A percentile compares a stretch with the other conserved stretches of the same genome.
phyloP scores from a whole-genome alignment of 2,888 invertebrate genomes.

The Drosophila aldrichi region DNA sequence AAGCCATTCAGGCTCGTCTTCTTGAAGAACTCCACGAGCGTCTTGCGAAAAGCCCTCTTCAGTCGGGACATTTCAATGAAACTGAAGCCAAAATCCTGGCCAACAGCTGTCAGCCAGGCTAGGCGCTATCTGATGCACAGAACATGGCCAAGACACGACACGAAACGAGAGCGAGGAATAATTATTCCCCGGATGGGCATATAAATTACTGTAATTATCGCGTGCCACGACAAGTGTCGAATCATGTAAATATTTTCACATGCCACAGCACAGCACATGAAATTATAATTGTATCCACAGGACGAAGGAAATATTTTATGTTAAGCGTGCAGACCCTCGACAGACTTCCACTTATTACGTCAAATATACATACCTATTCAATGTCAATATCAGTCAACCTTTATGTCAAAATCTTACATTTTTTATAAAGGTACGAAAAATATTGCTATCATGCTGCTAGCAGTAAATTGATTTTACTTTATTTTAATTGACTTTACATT shows the following conservation, averaged over 20 bases:
- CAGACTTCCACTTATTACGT: background rate
- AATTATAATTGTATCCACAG: background rate
- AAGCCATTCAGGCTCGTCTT: conserved; percentile 83
- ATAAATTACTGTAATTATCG: conserved; percentile 34
- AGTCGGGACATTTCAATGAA: conserved; percentile 46
- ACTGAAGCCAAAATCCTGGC: conserved; percentile 13
- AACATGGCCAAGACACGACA: conserved; percentile 6
- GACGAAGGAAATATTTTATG: background rate
- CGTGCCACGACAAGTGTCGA: conserved; percentile 21
- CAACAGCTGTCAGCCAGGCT: background rate
- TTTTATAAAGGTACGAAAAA: no score
- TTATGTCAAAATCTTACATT: no score
- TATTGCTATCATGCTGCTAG: no score
- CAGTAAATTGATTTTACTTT: no score
- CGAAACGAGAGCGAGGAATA: background rate
- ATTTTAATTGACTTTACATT: no score
- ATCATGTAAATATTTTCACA: background rate
- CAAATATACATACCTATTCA: no score
- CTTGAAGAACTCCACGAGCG: conserved; percentile 78
- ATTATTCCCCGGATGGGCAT: conserved; percentile 3
- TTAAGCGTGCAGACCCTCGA: background rate
- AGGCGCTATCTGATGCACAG: conserved; percentile 30
- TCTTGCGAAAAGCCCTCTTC: conserved; percentile 59
- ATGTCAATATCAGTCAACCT: no score
- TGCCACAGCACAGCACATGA: conserved; percentile 13